Evolutionary conservation across 2,113 vertebrate genomes (phyloP).

Genomic region (Puntigrus tetrazona): DNA sequence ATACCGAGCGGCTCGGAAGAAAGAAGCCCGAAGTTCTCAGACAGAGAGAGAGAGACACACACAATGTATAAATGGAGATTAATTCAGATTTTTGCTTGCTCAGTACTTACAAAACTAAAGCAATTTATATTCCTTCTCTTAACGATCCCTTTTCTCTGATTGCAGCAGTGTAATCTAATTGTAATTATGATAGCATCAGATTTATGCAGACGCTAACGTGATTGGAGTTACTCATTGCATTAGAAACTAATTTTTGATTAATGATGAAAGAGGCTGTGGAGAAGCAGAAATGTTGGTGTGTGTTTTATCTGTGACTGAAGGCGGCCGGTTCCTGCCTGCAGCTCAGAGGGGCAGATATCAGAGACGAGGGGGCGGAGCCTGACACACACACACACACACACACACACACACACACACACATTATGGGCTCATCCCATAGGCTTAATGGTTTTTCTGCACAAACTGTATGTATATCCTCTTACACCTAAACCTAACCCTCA

Average conservation of each 20-base stretch:
- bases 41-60: constrained; percentile 41
- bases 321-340: constrained; percentile 59
- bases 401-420: too few relatives aligned
- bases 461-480: too few relatives aligned
- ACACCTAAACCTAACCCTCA: too few relatives aligned
- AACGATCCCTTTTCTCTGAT: constrained; percentile 99
- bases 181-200: constrained; percentile 99
- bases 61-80: constrained; percentile 99
- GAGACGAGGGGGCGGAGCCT: constrained; percentile 37
- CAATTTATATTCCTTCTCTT: constrained; percentile 99
- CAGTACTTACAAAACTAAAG: constrained; percentile 99
- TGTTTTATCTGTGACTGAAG: constrained; percentile 81
- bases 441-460: too few relatives aligned
- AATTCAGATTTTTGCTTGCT: constrained; percentile 99
- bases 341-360: constrained; percentile 47
- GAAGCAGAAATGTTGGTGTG: constrained; percentile 99
- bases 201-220: constrained; percentile 99
- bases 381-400: too few relatives aligned
- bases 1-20: constrained; percentile 96
- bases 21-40: constrained; percentile 92
- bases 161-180: constrained; percentile 99
- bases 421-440: too few relatives aligned
- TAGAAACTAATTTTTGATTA: constrained; percentile 99
- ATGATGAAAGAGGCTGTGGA: constrained; percentile 99
- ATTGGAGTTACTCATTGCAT: constrained; percentile 99